Evolutionary conservation across 1,140 invertebrate species (phyloP).

Genomic region (Drosophila erecta): DNA sequence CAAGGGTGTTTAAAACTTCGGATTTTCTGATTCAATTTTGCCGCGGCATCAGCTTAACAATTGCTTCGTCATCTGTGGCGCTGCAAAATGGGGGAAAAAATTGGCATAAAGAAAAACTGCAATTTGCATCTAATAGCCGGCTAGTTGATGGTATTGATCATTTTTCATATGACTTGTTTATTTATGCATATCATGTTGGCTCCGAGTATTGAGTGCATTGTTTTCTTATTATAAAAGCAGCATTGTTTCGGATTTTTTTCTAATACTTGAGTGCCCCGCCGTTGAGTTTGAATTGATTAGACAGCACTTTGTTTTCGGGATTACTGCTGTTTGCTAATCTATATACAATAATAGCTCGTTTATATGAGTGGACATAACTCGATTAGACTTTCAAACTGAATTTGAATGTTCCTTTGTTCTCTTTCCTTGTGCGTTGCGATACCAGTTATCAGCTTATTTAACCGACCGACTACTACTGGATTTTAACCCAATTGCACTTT

Average conservation of each 20-base stretch:
- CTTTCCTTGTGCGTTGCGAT: constrained; percentile 32
- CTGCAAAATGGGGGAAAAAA: constrained; percentile 35
- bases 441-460: constrained; percentile 60
- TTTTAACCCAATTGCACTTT: constrained; percentile 17
- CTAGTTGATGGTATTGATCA: constrained; percentile 36
- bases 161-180: constrained; percentile 42
- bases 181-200: constrained; percentile 60
- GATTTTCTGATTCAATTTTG: not conserved
- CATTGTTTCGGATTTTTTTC: constrained; percentile 12
- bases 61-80: constrained; percentile 30
- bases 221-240: constrained; percentile 7
- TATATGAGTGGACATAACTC: constrained; percentile 27
- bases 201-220: constrained; percentile 26
- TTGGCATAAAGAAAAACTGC: constrained; percentile 21
- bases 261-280: not conserved
- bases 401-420: constrained; percentile 42
- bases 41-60: not conserved
- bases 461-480: constrained; percentile 16
- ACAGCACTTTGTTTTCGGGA: constrained; percentile 21
- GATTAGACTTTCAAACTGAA: constrained; percentile 45
- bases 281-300: constrained; percentile 28
- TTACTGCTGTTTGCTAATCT: constrained; percentile 46
- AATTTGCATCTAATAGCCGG: constrained; percentile 54
- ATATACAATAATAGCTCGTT: constrained; percentile 42
- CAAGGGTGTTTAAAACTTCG: constrained; percentile 13